A percentile compares a stretch with the other conserved stretches of the same genome.
Evolutionary conservation across 2,797 vertebrate species (phyloP).

Genomic region (Florisuga fusca): DNA sequence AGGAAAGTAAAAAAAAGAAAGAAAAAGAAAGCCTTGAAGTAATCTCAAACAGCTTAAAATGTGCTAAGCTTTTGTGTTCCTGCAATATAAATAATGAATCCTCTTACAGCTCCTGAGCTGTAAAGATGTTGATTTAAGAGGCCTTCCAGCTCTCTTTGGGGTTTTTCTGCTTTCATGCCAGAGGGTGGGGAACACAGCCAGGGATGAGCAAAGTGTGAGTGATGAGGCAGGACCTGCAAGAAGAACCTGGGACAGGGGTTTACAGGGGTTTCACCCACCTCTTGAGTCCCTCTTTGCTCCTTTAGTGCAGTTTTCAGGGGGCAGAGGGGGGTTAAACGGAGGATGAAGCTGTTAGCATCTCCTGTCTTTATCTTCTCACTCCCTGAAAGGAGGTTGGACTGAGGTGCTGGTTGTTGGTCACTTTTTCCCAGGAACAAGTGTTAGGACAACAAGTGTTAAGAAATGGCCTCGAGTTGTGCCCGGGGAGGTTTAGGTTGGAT

Average conservation of each 20-base stretch:
- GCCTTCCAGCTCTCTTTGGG: slow-evolving; percentile 15
- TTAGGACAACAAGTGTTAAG: too few relatives aligned
- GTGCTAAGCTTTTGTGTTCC: slow-evolving; percentile 69
- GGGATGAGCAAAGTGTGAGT: neutral
- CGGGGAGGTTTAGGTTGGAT: too few relatives aligned
- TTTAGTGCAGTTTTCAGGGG: neutral
- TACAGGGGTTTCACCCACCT: neutral
- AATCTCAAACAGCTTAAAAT: slow-evolving; percentile 68
- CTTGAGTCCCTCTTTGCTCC: neutral
- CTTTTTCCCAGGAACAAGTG: too few relatives aligned
- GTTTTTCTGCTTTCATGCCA: neutral
- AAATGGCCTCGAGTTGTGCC: too few relatives aligned
- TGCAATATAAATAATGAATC: slow-evolving; percentile 78
- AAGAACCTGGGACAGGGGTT: neutral
- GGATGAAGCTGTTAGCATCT: neutral
- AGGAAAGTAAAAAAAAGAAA: neutral
- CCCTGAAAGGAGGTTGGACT: too few relatives aligned
- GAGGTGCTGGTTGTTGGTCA: too few relatives aligned
- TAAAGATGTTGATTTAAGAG: slow-evolving; percentile 65
- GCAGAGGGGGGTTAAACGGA: neutral
- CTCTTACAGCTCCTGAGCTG: slow-evolving; percentile 55
- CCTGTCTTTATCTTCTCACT: too few relatives aligned
- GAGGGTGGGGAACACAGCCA: neutral
- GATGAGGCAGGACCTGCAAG: neutral
- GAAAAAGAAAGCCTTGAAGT: slow-evolving; percentile 60